Evolutionary conservation across 2,888 invertebrate genomes (phyloP).

Genomic region (Thysanoteuthis rhombus): DNA sequence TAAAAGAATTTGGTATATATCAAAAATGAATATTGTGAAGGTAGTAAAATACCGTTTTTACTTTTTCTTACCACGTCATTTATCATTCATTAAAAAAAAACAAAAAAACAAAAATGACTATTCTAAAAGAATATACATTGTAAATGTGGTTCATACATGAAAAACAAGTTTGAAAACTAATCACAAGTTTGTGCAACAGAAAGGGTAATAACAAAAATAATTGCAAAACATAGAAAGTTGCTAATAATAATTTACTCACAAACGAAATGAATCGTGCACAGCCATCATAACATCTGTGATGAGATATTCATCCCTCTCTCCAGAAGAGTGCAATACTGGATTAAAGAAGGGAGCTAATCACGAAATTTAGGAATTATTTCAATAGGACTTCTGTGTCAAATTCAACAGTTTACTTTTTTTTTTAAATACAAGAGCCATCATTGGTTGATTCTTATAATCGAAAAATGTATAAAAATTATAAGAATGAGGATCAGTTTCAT

Average conservation of each 20-base stretch:
- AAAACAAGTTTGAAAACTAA: neutral
- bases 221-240: neutral
- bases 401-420: neutral
- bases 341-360: neutral
- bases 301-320: neutral
- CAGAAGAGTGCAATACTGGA: neutral
- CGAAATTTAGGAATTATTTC: neutral
- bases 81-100: neutral
- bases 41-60: neutral
- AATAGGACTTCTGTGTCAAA: too few species aligned
- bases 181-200: neutral
- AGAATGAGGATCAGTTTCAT: too few species aligned
- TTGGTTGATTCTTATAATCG: too few species aligned
- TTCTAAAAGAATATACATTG: neutral
- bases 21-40: neutral
- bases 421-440: too few species aligned
- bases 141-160: neutral
- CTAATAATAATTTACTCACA: slow-evolving; percentile 51
- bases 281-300: slow-evolving; percentile 45
- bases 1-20: neutral
- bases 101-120: neutral
- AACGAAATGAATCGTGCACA: slow-evolving; percentile 53
- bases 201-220: neutral
- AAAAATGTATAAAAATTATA: too few species aligned
- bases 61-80: neutral